A percentile compares a stretch with the other conserved stretches of the same genome.
phyloP scores from a whole-genome alignment of 2,888 invertebrate genomes.

The Timandra comae region DNA sequence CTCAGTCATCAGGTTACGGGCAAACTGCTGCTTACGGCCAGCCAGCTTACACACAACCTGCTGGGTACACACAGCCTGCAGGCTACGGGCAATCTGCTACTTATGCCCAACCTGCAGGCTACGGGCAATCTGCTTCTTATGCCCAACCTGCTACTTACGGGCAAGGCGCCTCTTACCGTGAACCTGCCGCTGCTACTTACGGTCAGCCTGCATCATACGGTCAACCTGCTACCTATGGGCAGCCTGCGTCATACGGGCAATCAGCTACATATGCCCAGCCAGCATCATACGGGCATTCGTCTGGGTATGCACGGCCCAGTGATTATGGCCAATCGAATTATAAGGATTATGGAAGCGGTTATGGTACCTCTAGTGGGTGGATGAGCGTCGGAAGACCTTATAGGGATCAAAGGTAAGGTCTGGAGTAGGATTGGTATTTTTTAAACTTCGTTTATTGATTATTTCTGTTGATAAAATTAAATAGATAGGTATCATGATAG shows the following conservation, averaged over 20 bases:
- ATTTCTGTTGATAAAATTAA: too few species aligned
- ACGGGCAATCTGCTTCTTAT: slow-evolving; percentile 17
- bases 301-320: too few species aligned
- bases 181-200: slow-evolving; percentile 8
- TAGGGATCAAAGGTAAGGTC: slow-evolving; percentile 65
- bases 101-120: slow-evolving; percentile 13
- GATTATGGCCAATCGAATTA: slow-evolving; percentile 5
- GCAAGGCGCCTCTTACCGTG: slow-evolving; percentile 12
- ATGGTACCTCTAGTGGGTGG: slow-evolving; percentile 53
- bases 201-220: slow-evolving; percentile 18
- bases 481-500: too few species aligned
- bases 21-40: background rate
- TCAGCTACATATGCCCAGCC: background rate
- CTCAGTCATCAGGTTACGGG: slow-evolving; percentile 1
- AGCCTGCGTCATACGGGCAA: slow-evolving; percentile 13
- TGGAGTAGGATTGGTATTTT: too few species aligned
- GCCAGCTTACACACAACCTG: slow-evolving; percentile 24
- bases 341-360: slow-evolving; percentile 16
- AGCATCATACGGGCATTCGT: slow-evolving; percentile 9
- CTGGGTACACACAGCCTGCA: slow-evolving; percentile 23
- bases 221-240: slow-evolving; percentile 23
- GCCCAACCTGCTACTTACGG: slow-evolving; percentile 11
- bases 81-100: slow-evolving; percentile 21
- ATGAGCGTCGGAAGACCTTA: slow-evolving; percentile 61
- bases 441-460: too few species aligned